Conservation (phyloP, 1,140 invertebrate species). For the Andricus grossulariae region DNA sequence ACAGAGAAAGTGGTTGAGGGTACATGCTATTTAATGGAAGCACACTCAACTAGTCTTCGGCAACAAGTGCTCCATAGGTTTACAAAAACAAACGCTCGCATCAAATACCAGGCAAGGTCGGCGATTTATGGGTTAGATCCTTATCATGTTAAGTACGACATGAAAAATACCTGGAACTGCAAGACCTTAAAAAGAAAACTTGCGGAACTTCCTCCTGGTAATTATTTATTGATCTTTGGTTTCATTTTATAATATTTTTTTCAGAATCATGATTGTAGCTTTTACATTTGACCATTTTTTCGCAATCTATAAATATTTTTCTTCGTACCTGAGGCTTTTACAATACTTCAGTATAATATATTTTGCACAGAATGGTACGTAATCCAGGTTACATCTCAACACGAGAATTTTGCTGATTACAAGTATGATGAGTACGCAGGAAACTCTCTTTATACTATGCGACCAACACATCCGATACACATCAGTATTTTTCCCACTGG, state of each 20-base stretch:
- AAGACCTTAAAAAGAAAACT: conserved; percentile 57
- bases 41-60: conserved; percentile 64
- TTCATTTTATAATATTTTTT: too few relatives aligned
- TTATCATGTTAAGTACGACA: conserved; percentile 55
- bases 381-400: conserved; percentile 77
- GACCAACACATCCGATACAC: conserved; percentile 73
- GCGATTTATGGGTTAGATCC: conserved; percentile 57
- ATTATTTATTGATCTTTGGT: conserved; percentile 14
- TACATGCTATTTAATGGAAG: conserved; percentile 64
- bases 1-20: conserved; percentile 60
- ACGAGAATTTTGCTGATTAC: conserved; percentile 72
- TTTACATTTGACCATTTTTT: conserved; percentile 25
- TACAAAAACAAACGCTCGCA: conserved; percentile 56
- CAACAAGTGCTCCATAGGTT: conserved; percentile 64
- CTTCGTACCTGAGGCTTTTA: not conserved
- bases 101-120: conserved; percentile 40
- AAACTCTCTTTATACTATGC: conserved; percentile 50
- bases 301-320: not conserved
- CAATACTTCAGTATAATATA: conserved; percentile 18
- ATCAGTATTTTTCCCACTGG: conserved; percentile 76
- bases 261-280: too few relatives aligned
- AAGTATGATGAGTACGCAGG: conserved; percentile 55
- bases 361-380: conserved; percentile 78
- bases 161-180: conserved; percentile 57
- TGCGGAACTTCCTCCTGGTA: conserved; percentile 64